Conservation (phyloP, 1,140 invertebrate genomes). For the Pachyrhynchus sulphureomaculatus region DNA sequence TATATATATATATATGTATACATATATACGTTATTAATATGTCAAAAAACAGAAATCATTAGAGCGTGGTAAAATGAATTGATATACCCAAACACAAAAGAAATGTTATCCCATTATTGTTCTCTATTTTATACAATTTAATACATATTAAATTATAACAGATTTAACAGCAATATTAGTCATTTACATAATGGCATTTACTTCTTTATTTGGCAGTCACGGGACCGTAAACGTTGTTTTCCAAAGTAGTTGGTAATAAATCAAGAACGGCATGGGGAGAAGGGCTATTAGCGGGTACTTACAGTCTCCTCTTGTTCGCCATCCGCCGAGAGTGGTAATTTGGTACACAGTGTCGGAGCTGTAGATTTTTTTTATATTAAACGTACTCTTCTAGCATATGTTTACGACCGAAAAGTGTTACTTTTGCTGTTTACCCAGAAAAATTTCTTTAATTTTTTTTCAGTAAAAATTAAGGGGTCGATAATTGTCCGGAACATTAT, state of each 20-base stretch:
- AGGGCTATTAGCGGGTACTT: slow-evolving; percentile 48
- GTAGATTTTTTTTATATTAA: too few relatives aligned
- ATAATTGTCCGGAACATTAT: too few relatives aligned
- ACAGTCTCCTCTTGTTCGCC: slow-evolving; percentile 33
- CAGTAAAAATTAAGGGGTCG: too few relatives aligned
- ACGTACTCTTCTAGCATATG: neutral
- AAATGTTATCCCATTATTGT: neutral
- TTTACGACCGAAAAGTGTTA: too few relatives aligned
- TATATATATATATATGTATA: too few relatives aligned
- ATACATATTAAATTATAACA: slow-evolving; percentile 15
- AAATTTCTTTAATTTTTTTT: too few relatives aligned
- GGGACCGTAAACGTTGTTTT: slow-evolving; percentile 42
- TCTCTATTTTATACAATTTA: neutral
- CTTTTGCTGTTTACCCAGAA: too few relatives aligned
- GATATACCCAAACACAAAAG: too few relatives aligned
- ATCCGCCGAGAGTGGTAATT: slow-evolving; percentile 39
- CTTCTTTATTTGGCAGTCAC: slow-evolving; percentile 33
- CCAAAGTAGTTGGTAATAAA: slow-evolving; percentile 39
- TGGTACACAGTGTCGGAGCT: slow-evolving; percentile 6
- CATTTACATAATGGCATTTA: slow-evolving; percentile 32
- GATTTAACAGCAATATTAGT: slow-evolving; percentile 20
- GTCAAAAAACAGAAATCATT: too few relatives aligned
- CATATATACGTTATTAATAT: too few relatives aligned
- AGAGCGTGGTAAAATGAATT: too few relatives aligned
- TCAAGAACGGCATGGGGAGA: slow-evolving; percentile 39